Evolutionary conservation across 2,113 vertebrate species (phyloP), one percentile per base, ranked within the genome.

Genomic region (Rhabdornis inornatus): DNA sequence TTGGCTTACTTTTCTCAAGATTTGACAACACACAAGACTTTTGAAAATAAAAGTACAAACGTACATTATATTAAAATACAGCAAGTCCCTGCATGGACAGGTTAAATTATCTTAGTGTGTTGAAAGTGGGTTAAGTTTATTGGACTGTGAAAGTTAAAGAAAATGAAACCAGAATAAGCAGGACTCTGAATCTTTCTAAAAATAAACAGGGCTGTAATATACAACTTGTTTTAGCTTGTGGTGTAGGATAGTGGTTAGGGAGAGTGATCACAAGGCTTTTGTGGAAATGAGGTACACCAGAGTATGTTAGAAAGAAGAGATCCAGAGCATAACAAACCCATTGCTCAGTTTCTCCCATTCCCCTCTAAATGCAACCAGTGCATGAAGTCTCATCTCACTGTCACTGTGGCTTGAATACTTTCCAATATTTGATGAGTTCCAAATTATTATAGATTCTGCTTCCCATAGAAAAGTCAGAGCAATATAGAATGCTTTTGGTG

Each of bases 371-470:
- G 21, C 11, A 93, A 56, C 15, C 53, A 40, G 20, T 42, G 30
- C 61, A 57, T 47, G 39, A 78, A 76, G 37, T 33, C 50, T 91
- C 77, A 39, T 92, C 82, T 93, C 52, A 60, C 55, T 86, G 60
- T 52, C 84, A 70, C n/a, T 80, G 59, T 91, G 93, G 66, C 35
- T 90, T 88, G 81, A 95, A 80, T 39, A n/a, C 42, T 66, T 90
- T 90, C 90, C 71, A 91, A 13, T 37, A 35, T 74, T 87, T 82
- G 35, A 16, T 71, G 37, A 21, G 11, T 81, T 94, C 55, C 50
- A 91, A 95, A 88, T 83, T 92, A 81, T 92, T 91, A 88, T 50
- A 90, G 90, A 94, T 90, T 88, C 64, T 30, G 15, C 42, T 94
- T 94, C 39, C 50, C 52, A 21, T 95, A 47, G 65, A 78, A 78